These are phyloP conservation scores for Channa striata DNA, from an alignment of 2,797 vertebrate genomes.

Conservation along the genomic window DNA sequence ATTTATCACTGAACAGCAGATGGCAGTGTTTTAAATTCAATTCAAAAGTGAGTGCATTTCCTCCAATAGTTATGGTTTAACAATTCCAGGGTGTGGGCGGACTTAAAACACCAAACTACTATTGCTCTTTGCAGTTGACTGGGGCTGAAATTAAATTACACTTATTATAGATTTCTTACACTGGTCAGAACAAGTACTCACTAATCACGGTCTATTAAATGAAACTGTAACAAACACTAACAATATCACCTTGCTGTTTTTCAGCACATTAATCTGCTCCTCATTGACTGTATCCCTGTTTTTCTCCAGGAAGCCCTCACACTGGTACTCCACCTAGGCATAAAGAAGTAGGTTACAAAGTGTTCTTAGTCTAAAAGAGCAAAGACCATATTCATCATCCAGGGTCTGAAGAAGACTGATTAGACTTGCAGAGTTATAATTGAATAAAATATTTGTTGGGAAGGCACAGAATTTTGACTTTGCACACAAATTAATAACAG, in stretches of 20 bases:
- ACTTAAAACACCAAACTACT: constrained; percentile 34
- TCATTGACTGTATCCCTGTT: constrained; percentile 98
- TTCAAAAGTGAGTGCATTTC: constrained; percentile 40
- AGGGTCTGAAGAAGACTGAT: constrained; percentile 16
- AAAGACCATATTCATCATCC: constrained; percentile 31
- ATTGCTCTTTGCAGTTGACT: constrained; percentile 6
- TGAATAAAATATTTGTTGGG: constrained; percentile 17
- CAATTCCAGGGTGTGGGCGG: constrained; percentile 70
- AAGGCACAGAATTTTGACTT: constrained; percentile 10
- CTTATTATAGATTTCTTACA: background rate
- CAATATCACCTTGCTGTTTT: constrained; percentile 91
- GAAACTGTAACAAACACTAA: constrained; percentile 43
- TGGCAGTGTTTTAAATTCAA: constrained; percentile 64
- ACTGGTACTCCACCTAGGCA: constrained; percentile 95
- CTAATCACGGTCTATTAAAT: background rate
- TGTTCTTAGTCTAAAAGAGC: constrained; percentile 16
- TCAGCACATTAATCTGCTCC: constrained; percentile 96
- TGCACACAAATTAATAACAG: constrained; percentile 8
- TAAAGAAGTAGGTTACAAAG: constrained; percentile 42
- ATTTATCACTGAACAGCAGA: constrained; percentile 64
- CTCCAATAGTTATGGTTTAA: constrained; percentile 62
- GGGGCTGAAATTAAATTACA: constrained; percentile 16
- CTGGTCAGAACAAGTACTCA: background rate
- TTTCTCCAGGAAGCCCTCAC: constrained; percentile 97
- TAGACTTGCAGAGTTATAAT: background rate